Evolutionary conservation across 2,113 vertebrate species (phyloP).

Genomic region (Epinephelus moara): DNA sequence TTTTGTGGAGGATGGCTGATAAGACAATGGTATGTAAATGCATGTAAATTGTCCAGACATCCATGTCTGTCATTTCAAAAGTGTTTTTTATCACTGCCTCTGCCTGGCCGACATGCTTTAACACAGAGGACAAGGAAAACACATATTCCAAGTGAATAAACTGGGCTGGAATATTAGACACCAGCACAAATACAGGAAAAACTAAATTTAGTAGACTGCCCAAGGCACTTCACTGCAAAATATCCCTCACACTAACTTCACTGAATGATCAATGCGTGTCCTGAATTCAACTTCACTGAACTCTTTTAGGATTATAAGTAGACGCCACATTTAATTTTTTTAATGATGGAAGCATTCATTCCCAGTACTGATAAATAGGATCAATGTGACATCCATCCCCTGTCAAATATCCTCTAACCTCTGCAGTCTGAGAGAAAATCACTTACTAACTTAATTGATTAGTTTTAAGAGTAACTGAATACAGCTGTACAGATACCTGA

Average conservation of each 20-base stretch:
- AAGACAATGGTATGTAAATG: background rate
- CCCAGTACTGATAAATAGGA: conserved; percentile 36
- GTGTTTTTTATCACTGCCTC: too few relatives aligned
- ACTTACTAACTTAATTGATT: conserved; percentile 21
- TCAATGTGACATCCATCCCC: conserved; percentile 34
- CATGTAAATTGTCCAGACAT: background rate
- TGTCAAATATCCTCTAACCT: conserved; percentile 1
- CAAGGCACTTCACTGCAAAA: background rate
- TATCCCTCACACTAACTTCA: background rate
- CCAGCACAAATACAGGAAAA: too few relatives aligned
- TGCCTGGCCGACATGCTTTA: too few relatives aligned
- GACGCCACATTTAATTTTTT: background rate
- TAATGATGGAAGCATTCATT: conserved; percentile 6
- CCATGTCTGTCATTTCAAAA: background rate
- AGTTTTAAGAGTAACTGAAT: background rate
- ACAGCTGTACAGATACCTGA: background rate
- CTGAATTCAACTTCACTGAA: background rate
- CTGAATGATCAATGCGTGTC: background rate
- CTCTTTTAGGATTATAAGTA: background rate
- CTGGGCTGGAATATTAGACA: background rate
- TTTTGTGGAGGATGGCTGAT: background rate
- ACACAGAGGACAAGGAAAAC: background rate
- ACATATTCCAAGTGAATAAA: background rate
- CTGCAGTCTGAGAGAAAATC: conserved; percentile 9
- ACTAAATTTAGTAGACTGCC: background rate